Base-by-base conservation (phyloP, 2,888 invertebrate genomes). In the Leptinotarsa rubiginosa region DNA sequence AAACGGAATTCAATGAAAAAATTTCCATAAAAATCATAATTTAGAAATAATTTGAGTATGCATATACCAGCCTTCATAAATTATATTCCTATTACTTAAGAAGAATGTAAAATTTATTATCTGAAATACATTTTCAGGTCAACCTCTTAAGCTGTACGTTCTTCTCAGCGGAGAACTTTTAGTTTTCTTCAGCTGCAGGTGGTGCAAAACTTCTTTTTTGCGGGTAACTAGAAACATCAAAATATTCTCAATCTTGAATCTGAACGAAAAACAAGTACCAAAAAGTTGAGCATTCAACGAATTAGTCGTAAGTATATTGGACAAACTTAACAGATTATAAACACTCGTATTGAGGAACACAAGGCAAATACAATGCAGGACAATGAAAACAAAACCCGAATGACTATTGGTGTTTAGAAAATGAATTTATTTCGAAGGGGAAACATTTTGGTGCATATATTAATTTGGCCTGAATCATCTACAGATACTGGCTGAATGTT, bases 71-170 rank as follows among this genome's bases (percentile, higher is more conserved):
- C 62, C 67, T 72, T 50, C 25, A 72, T 69, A 56, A 69, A 69
- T 56, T 59, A 72, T 67, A 72, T 25, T 41, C 41, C 31, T 74
- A 74, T 70, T 67, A 74, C 70, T 74, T 56, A 62, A 50, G 49
- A 22, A 73, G 65, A 74, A 74, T 66, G 73, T 65, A n/a, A 25
- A 59, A 31, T 67, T 62, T 22, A 73, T 77, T 76, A 72, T 76
- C 77, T 73, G 64, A 59, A 71, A 73, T 52, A 50, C 74, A 72
- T 52, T 67, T 59, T 31, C n/a, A n/a, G 62, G 22, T 81, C 82
- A 85, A 65, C 85, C 85, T 69, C 84, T 81, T 71, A 85, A 78
- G 72, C 85, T 82, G 75, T 85, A 86, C 22, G 77, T 79, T 77
- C 84, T 83, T 77, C 79, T 81, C 10, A 80, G 47, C 16, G 80